Base-by-base conservation (phyloP, 2,113 vertebrate genomes). In the Phylloscopus whistleri region DNA sequence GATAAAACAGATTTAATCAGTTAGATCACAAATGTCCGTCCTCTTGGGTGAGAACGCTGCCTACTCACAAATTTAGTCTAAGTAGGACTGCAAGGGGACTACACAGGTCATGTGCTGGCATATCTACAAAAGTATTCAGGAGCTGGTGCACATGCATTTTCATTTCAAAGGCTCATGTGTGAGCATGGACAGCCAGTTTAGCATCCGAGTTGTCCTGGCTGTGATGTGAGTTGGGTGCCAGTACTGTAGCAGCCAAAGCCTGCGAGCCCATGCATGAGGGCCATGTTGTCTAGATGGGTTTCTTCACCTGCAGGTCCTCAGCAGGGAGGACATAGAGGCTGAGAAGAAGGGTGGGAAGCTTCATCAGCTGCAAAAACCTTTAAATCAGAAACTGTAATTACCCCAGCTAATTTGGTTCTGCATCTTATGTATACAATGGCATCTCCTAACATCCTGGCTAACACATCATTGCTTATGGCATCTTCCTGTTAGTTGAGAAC, bases 401-500 rank as follows among this genome's bases (percentile, higher is more conserved):
- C 68, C 70, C 46, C 75, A 59, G 85, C 68, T 79, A 23, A 91
- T 46, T 64, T 59, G 44, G 52, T 93, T 74, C 78, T 89, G 94
- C 75, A 81, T 90, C 87, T 94, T 22, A 48, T 67, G 69, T 66
- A 83, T 79, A 92, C 52, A 96, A 86, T 56, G 66, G 53, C 90
- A 91, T 89, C 55, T 93, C 93, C 91, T 86, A 90, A 89, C 62
- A 90, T 60, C 93, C 94, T 86, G 80, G 72, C 87, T 97, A 94
- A 84, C 87, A 73, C 84, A 84, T 94, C 79, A 68, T 59, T 95
- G 86, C 78, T 81, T 76, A 91, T 51, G 80, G 78, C 52, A 43
- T 39, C 44, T 52, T 37, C 35, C 52, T 96, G 76, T 85, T 91
- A 93, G 72, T 4, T 95, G 60, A 63, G 43, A 37, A 55, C 35